Evolutionary conservation across 2,888 invertebrate genomes (phyloP).

Genomic region (Himalopsyche tibetana): DNA sequence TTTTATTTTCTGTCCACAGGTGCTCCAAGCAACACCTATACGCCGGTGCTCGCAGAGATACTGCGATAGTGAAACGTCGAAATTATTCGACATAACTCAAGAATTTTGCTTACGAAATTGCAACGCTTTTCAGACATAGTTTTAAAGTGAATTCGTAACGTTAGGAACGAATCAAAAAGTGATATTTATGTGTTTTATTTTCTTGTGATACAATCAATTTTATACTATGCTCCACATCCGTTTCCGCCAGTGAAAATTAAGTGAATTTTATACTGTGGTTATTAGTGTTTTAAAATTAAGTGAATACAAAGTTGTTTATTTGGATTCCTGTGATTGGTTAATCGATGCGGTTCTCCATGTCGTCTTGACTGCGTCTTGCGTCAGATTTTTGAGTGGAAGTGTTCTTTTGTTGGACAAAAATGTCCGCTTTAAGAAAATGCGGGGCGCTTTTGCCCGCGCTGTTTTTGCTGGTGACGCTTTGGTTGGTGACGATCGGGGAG

Average conservation of each 20-base stretch:
- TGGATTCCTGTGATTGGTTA: neutral
- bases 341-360: neutral
- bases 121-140: neutral
- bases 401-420: neutral
- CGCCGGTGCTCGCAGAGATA: neutral
- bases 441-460: constrained; percentile 17
- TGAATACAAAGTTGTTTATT: neutral
- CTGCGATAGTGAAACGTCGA: neutral
- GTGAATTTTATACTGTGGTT: neutral
- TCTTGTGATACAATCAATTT: neutral
- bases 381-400: constrained; percentile 26
- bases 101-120: constrained; percentile 3
- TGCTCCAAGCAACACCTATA: constrained; percentile 12
- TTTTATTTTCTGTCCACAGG: constrained; percentile 31
- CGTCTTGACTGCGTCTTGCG: neutral
- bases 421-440: neutral
- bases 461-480: constrained; percentile 43
- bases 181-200: neutral
- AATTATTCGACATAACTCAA: neutral
- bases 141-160: neutral
- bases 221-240: neutral
- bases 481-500: constrained; percentile 46
- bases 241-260: constrained; percentile 8
- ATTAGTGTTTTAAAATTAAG: neutral
- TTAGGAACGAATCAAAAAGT: neutral